Base-by-base conservation (phyloP, 2,888 invertebrate genomes). In the Limnephilus lunatus region DNA sequence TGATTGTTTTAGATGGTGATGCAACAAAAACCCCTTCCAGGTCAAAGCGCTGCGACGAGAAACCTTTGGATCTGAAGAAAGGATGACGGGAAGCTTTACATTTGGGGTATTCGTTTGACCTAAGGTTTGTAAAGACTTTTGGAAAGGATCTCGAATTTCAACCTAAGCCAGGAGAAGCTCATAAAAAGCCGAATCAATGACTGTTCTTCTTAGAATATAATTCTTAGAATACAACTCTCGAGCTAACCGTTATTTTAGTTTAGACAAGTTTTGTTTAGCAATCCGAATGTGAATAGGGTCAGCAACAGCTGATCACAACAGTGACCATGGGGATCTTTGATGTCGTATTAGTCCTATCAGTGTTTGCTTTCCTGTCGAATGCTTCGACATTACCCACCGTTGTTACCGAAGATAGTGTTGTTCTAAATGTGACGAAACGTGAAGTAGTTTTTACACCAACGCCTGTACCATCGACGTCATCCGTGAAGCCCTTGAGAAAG, bases 401-500 rank as follows among this genome's bases (percentile, higher is more conserved):
- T 30, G 85, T 80, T 32, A 86, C 39, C 12, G 39, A 31, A 85
- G 44, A 39, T 32, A 48, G 44, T 25, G 53, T 68, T 68, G 25
- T 86, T 80, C 89, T 90, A 44, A 90, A 85, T 85, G 32, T 85
- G 15, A 88, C 92, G 31, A 91, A 89, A 88, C 68, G 85, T 80
- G 48, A 88, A n/a, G 53, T 81, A 94, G 95, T 95, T 94, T 94
- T 94, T 94, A 94, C 94, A 94, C 94, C 95, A 94, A 94, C 95
- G 93, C 94, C 95, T 94, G 93, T 94, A 94, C 94, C 95, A 94
- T 94, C 95, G 94, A 95, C 95, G 93, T 95, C 95, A 95, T 95
- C 95, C 94, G 94, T 94, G 94, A 95, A 94, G 94, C 95, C 95
- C 94, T 95, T 95, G 94, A 94, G 94, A 95, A 96, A 95, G 95